These are phyloP conservation scores for Enteromius treurensis DNA, from an alignment of 2,797 vertebrate species.

Conservation along the genomic window DNA sequence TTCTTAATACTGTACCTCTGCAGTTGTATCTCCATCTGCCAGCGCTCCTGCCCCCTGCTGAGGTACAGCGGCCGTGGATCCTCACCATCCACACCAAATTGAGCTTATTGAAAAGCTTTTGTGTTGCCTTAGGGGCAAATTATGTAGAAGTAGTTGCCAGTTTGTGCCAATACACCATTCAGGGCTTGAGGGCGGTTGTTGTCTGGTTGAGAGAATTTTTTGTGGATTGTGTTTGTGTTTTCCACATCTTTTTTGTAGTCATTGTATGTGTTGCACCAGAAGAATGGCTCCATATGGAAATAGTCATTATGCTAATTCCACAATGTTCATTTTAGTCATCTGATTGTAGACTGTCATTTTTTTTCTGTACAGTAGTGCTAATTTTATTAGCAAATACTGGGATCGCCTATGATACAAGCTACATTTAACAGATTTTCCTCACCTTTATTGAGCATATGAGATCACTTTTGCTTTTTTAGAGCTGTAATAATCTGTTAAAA, in stretches of 20 bases:
- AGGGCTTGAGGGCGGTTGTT: not conserved
- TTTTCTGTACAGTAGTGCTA: not conserved
- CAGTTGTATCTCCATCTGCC: slow-evolving; percentile 48
- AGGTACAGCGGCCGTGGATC: slow-evolving; percentile 7
- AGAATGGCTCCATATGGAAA: not conserved
- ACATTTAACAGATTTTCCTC: not conserved
- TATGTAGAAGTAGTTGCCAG: slow-evolving; percentile 33
- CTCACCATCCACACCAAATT: slow-evolving; percentile 22
- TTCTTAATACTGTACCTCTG: slow-evolving; percentile 44
- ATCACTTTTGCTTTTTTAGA: slow-evolving; percentile 15
- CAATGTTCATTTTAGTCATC: not conserved
- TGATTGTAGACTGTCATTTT: not conserved
- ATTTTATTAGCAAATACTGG: not conserved
- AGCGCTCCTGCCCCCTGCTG: slow-evolving; percentile 35
- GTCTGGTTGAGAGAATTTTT: not conserved
- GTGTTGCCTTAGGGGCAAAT: slow-evolving; percentile 37
- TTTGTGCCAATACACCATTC: slow-evolving; percentile 32
- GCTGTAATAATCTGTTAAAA: slow-evolving; percentile 11
- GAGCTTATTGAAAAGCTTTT: slow-evolving; percentile 43
- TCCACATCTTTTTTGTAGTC: not conserved
- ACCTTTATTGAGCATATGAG: not conserved
- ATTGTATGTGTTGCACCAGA: not conserved
- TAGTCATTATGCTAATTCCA: slow-evolving; percentile 2
- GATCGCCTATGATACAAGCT: not conserved
- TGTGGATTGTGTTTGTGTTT: not conserved